Evolutionary conservation across 2,113 vertebrate species (phyloP).

Genomic region (Seriola quinqueradiata): DNA sequence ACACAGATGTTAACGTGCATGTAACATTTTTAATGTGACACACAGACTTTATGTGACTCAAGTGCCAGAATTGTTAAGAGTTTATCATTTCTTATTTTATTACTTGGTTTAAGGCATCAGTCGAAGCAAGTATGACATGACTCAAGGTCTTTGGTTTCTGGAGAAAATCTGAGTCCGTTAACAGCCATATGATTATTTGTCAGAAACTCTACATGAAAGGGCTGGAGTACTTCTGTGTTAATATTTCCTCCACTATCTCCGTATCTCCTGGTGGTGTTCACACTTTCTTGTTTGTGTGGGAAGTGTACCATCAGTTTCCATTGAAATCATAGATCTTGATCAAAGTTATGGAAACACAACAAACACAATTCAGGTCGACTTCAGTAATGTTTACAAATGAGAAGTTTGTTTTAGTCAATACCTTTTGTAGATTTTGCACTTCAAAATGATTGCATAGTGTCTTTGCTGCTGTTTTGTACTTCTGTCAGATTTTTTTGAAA

Average conservation of each 20-base stretch:
- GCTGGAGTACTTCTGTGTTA: neutral
- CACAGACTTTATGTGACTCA: constrained; percentile 28
- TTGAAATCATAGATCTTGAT: neutral
- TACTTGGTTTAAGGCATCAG: neutral
- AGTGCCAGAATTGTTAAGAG: constrained; percentile 52
- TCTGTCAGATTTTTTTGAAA: neutral
- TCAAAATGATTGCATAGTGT: neutral
- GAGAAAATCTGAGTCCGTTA: constrained; percentile 3
- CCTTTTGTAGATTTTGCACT: constrained; percentile 26
- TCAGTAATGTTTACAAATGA: constrained; percentile 40
- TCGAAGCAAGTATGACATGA: neutral
- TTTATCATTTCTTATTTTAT: neutral
- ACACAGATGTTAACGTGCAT: neutral
- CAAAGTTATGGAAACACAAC: neutral
- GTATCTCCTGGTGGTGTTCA: neutral
- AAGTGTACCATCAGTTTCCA: neutral
- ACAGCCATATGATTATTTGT: neutral
- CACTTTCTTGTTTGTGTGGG: too few species aligned
- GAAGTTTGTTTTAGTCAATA: neutral
- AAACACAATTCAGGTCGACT: constrained; percentile 10
- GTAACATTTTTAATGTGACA: neutral
- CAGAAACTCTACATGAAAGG: neutral
- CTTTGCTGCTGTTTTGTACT: constrained; percentile 15
- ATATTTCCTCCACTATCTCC: neutral
- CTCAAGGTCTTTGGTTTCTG: neutral